Evolutionary conservation across 2,888 invertebrate genomes (phyloP).

Genomic region (Ochropacha duplaris): DNA sequence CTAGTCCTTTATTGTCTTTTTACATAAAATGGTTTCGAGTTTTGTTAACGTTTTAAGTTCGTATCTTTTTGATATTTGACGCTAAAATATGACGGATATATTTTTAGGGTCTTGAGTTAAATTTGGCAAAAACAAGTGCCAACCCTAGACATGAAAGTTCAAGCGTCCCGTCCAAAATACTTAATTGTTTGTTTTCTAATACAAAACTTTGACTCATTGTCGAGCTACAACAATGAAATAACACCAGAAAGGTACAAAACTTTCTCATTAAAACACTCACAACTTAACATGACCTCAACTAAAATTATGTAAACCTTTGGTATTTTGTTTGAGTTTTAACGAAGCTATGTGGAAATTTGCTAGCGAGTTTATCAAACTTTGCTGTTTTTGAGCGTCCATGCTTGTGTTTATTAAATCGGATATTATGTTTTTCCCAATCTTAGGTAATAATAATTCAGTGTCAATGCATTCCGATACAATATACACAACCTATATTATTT

Average conservation of each 20-base stretch:
- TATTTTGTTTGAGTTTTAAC: not conserved
- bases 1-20: no score
- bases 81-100: no score
- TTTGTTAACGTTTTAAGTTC: no score
- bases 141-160: not conserved
- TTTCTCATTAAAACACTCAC: not conserved
- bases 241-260: not conserved
- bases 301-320: not conserved
- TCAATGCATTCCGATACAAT: no score
- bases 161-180: not conserved
- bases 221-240: not conserved
- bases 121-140: not conserved
- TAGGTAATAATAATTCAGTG: no score
- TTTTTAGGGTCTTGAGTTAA: no score
- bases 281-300: not conserved
- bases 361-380: not conserved
- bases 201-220: not conserved
- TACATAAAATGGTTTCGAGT: no score
- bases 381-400: no score
- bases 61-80: no score
- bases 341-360: not conserved
- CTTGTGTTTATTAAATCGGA: not conserved
- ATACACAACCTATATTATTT: no score
- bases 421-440: no score
- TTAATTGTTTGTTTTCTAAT: constrained; percentile 1